These are phyloP conservation scores for Sesamia inferens DNA, from an alignment of 2,888 invertebrate species.

Conservation along the genomic window DNA sequence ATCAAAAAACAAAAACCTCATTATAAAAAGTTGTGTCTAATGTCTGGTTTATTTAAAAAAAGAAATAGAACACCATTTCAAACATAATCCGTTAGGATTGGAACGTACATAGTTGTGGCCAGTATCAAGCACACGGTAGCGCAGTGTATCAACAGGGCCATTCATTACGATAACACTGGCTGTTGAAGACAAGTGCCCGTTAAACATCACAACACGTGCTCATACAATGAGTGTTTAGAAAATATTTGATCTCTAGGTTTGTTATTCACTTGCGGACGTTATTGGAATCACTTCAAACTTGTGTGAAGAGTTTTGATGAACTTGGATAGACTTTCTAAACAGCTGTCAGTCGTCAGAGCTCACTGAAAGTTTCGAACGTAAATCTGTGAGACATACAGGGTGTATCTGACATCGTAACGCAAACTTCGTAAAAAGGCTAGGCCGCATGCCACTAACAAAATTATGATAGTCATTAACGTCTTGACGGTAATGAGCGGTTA, in stretches of 20 bases:
- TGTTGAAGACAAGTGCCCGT: conserved; percentile 70
- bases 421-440: too few relatives aligned
- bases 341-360: conserved; percentile 27
- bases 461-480: too few relatives aligned
- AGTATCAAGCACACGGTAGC: conserved; percentile 66
- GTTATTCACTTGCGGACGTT: conserved; percentile 57
- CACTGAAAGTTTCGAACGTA: conserved; percentile 21
- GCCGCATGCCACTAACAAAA: too few relatives aligned
- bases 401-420: too few relatives aligned
- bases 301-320: conserved; percentile 44
- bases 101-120: conserved; percentile 31
- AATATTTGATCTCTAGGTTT: conserved; percentile 74
- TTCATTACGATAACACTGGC: conserved; percentile 67
- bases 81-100: conserved; percentile 51
- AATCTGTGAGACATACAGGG: conserved; percentile 15
- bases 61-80: conserved; percentile 43
- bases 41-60: conserved; percentile 51
- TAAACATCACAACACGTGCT: conserved; percentile 67
- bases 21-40: conserved; percentile 16
- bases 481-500: too few relatives aligned
- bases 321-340: conserved; percentile 48
- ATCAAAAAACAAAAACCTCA: conserved; percentile 14
- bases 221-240: conserved; percentile 72
- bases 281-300: conserved; percentile 49
- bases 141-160: conserved; percentile 67